Evolutionary conservation across 2,113 vertebrate species (phyloP).

Genomic region (Myiopsitta monachus): DNA sequence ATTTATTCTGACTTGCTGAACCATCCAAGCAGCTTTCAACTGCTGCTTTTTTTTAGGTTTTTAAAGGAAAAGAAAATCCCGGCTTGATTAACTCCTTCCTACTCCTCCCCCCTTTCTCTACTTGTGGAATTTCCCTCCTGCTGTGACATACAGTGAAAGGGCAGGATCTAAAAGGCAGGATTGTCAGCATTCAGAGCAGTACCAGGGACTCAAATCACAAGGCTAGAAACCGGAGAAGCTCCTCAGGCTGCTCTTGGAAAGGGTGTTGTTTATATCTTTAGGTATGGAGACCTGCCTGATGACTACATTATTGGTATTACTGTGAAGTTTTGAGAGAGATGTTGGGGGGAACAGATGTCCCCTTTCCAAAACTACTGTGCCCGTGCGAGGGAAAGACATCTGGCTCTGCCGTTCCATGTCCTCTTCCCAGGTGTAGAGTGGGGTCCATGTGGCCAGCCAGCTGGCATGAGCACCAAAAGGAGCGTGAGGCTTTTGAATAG

Average conservation of each 20-base stretch:
- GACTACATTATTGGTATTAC: neutral
- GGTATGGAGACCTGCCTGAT: neutral
- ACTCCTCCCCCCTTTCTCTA: neutral
- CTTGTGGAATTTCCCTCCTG: neutral
- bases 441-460: accelerated
- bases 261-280: neutral
- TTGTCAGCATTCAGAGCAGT: neutral
- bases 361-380: neutral
- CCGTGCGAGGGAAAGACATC: accelerated
- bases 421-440: accelerated
- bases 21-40: neutral
- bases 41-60: neutral
- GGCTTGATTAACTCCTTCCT: slow-evolving; percentile 9
- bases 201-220: neutral
- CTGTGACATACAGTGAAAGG: neutral
- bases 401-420: neutral
- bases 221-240: neutral
- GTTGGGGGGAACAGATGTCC: neutral
- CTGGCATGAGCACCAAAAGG: neutral
- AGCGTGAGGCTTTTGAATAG: neutral
- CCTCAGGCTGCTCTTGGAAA: neutral
- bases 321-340: neutral
- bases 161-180: neutral
- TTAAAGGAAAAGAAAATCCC: neutral
- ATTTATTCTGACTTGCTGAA: slow-evolving; percentile 34